phyloP scores from a whole-genome alignment of 2,888 invertebrate species.

The Myathropa florea region DNA sequence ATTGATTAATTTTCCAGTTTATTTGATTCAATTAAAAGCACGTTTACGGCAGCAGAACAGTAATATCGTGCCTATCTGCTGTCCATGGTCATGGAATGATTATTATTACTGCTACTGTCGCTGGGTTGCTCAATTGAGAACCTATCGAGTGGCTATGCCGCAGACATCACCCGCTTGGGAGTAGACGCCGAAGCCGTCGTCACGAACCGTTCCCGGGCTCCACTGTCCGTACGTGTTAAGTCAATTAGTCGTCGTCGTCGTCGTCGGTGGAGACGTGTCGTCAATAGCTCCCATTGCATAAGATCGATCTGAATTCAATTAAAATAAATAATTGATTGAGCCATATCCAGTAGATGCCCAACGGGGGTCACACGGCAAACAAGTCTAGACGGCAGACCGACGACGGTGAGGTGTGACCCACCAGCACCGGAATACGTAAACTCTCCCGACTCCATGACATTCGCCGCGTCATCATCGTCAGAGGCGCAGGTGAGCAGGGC shows the following conservation, averaged over 20 bases:
- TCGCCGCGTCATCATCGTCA: not conserved
- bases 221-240: constrained; percentile 24
- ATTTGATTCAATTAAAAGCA: constrained; percentile 48
- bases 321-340: constrained; percentile 43
- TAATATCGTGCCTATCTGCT: not conserved
- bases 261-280: not conserved
- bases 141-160: constrained; percentile 6
- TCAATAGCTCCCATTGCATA: constrained; percentile 31
- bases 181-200: not conserved
- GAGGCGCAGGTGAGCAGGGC: not conserved
- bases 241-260: constrained; percentile 22
- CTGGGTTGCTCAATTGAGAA: constrained; percentile 28
- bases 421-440: not conserved
- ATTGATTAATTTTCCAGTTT: constrained; percentile 40
- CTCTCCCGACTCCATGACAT: not conserved
- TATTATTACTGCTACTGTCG: constrained; percentile 19
- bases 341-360: constrained; percentile 6
- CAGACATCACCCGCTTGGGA: constrained; percentile 26
- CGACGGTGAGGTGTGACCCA: not conserved
- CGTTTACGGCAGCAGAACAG: not conserved
- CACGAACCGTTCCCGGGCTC: not conserved
- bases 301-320: constrained; percentile 47
- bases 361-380: not conserved
- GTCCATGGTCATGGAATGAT: not conserved
- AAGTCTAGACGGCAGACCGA: not conserved